Base-by-base conservation (phyloP, 2,888 invertebrate genomes). In the Harpalus rubripes region DNA sequence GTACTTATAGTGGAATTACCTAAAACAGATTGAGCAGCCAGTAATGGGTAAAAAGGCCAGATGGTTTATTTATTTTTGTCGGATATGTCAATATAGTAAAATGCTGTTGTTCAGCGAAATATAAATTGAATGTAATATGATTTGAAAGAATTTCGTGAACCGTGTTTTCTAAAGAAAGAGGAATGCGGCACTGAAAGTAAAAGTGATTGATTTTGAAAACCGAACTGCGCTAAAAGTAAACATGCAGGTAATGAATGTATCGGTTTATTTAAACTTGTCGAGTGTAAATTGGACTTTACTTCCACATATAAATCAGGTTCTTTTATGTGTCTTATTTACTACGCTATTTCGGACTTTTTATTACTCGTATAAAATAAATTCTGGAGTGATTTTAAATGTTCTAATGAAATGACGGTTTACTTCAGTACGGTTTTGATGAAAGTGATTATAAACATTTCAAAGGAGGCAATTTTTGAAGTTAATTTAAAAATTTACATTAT, bases 401-500 rank as follows among this genome's bases (percentile, higher is more conserved):
- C 8, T 63, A 63, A 63, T 63, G 22, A 63, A 59, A 22, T 22
- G 26, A 22, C 16, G 63, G 63, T 63, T 63, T 63, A 63, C 63
- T 63, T 63, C 63, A 22, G 63, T 18, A 5, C 22, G 18, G 59
- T 41, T 72, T 41, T 72, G 72, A 32, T 72, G 7, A 72, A 41
- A 32, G 41, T 72, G 16, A 72, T 72, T 72, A 32, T 41, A 39
- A 76, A 52, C 52, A 76, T 76, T 68, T 52, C 72, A 72, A 65
- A 26, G 59, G 15, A 59, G 59, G 63, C 12, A 52, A 52, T 52
- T 52, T 52, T 59, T 59, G 26, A 15, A 68, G 39, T 68, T 68
- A 68, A 68, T 68, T 41, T 15, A 68, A 32, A 68, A 41, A 68
- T 68, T 68, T 68, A 41, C 68, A 68, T 68, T n/a, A 68, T 68